Conservation (phyloP, 1,140 invertebrate genomes). For the Drosophila micromelanica region DNA sequence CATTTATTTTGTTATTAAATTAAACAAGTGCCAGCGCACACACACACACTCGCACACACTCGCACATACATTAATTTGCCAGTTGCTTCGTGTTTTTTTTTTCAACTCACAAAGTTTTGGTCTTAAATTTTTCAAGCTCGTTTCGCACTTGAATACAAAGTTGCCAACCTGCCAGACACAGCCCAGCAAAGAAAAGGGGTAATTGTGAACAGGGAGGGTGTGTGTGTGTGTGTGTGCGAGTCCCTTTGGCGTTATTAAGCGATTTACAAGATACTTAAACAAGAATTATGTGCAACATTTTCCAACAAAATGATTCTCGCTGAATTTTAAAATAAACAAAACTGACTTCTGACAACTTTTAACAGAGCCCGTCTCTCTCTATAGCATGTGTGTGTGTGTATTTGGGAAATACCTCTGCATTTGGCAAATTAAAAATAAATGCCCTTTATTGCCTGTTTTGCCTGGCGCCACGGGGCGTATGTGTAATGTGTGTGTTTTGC, state of each 20-base stretch:
- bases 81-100: slow-evolving; percentile 52
- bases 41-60: slow-evolving; percentile 4
- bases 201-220: too few relatives aligned
- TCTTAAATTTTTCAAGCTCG: slow-evolving; percentile 69
- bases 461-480: slow-evolving; percentile 21
- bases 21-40: slow-evolving; percentile 62
- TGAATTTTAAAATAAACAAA: slow-evolving; percentile 83
- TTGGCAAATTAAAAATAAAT: slow-evolving; percentile 67
- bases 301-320: slow-evolving; percentile 80
- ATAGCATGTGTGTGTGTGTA: slow-evolving; percentile 9
- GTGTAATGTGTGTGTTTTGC: slow-evolving; percentile 14
- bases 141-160: slow-evolving; percentile 78
- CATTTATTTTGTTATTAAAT: slow-evolving; percentile 82
- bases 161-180: slow-evolving; percentile 42
- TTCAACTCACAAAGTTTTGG: slow-evolving; percentile 51
- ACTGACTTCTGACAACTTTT: slow-evolving; percentile 73
- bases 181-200: too few relatives aligned
- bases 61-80: slow-evolving; percentile 60
- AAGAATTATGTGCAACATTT: slow-evolving; percentile 84
- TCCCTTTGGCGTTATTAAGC: slow-evolving; percentile 83
- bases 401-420: slow-evolving; percentile 29
- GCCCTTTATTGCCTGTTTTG: slow-evolving; percentile 29
- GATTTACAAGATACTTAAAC: slow-evolving; percentile 84
- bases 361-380: background rate
- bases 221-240: slow-evolving; percentile 33